Evolutionary conservation across 1,140 invertebrate genomes (phyloP).

Genomic region (Microplitis demolitor): DNA sequence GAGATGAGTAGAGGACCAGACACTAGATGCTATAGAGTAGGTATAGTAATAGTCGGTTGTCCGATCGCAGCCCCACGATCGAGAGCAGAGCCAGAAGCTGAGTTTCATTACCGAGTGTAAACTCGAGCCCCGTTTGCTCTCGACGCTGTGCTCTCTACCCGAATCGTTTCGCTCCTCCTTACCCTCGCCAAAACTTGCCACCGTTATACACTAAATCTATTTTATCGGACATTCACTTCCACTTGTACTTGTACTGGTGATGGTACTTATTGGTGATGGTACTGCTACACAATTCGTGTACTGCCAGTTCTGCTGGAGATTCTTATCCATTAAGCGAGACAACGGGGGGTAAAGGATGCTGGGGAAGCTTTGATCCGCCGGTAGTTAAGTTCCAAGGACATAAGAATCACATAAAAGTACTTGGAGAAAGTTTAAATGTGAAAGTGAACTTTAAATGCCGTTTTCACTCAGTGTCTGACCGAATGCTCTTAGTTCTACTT

Average conservation of each 20-base stretch:
- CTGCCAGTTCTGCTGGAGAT: background rate
- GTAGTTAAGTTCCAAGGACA: background rate
- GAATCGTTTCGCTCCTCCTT: background rate
- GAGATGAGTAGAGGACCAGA: too few relatives aligned
- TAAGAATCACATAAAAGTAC: background rate
- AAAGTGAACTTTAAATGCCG: background rate
- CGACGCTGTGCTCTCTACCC: background rate
- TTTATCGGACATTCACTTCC: conserved; percentile 24
- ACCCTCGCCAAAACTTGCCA: background rate
- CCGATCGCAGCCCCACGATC: background rate
- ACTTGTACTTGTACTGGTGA: too few relatives aligned
- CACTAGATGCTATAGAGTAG: too few relatives aligned
- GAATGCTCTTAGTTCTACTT: background rate
- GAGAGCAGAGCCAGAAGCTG: background rate
- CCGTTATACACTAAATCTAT: conserved; percentile 37
- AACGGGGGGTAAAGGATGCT: too few relatives aligned
- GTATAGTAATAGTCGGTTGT: background rate
- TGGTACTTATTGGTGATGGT: too few relatives aligned
- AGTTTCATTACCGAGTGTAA: conserved; percentile 40
- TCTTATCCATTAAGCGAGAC: conserved; percentile 20
- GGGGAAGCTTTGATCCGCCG: background rate
- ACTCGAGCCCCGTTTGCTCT: conserved; percentile 5
- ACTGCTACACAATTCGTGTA: too few relatives aligned
- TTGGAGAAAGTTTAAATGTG: background rate
- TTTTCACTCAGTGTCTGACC: background rate